Conservation (phyloP, 2,888 invertebrate genomes). For the Graphium colonna region DNA sequence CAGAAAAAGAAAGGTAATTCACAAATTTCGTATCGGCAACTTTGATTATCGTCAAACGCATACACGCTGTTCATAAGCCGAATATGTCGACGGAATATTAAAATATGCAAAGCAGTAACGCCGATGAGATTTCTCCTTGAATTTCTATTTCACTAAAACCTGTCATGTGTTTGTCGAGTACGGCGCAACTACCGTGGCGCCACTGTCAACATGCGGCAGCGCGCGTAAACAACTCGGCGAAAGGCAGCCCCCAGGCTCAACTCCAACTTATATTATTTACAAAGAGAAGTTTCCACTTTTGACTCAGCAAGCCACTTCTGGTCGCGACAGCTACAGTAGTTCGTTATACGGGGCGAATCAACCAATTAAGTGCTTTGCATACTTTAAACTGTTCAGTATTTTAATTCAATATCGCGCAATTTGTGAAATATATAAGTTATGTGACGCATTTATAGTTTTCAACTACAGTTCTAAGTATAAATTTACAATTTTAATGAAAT, state of each 20-base stretch:
- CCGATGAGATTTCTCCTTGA: constrained; percentile 44
- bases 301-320: constrained; percentile 53
- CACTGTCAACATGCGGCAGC: constrained; percentile 45
- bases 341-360: constrained; percentile 27
- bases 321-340: constrained; percentile 35
- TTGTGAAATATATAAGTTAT: no score
- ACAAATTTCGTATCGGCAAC: not conserved
- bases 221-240: constrained; percentile 53
- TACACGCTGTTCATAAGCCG: constrained; percentile 1
- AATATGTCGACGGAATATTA: constrained; percentile 32
- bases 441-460: not conserved
- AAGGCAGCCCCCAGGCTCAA: constrained; percentile 45
- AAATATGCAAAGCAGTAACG: constrained; percentile 38
- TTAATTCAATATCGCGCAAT: no score
- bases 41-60: not conserved
- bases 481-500: constrained; percentile 9
- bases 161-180: constrained; percentile 42
- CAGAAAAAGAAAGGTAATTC: not conserved
- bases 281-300: constrained; percentile 46
- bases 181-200: constrained; percentile 30
- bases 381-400: constrained; percentile 16
- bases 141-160: constrained; percentile 58
- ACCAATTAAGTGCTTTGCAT: constrained; percentile 17
- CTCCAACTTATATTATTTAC: constrained; percentile 58
- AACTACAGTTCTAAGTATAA: no score